phyloP scores from a whole-genome alignment of 2,888 invertebrate species.

The Thymelicus sylvestris region DNA sequence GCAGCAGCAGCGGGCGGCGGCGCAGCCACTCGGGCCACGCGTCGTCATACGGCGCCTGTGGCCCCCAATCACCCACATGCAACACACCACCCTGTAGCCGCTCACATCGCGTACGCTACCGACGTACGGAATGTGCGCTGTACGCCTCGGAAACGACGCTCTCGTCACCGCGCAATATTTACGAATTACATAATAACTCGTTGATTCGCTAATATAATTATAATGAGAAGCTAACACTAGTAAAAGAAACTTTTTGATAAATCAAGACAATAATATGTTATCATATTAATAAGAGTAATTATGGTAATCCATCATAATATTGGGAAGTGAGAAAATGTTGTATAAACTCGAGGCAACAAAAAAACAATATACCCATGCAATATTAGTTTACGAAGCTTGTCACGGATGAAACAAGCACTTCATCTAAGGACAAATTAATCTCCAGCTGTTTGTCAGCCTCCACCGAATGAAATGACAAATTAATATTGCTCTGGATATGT shows the following conservation, averaged over 20 bases:
- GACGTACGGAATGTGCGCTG: constrained; percentile 37
- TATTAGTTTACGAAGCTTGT: constrained; percentile 72
- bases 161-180: constrained; percentile 20
- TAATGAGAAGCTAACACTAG: not conserved
- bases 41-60: constrained; percentile 77
- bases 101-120: constrained; percentile 48
- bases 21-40: constrained; percentile 85
- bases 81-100: constrained; percentile 72
- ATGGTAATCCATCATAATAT: constrained; percentile 19
- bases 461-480: constrained; percentile 68
- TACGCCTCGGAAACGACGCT: constrained; percentile 26
- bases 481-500: constrained; percentile 81
- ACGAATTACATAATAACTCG: constrained; percentile 13
- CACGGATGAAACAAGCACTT: constrained; percentile 54
- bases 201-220: not conserved
- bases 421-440: constrained; percentile 42
- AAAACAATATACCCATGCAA: constrained; percentile 74
- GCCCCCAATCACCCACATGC: constrained; percentile 81
- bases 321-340: constrained; percentile 37
- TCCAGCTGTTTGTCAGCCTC: constrained; percentile 57
- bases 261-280: too few relatives aligned
- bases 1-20: constrained; percentile 92
- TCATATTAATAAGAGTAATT: not conserved
- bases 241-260: too few relatives aligned
- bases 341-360: constrained; percentile 31